Conservation (phyloP, 2,888 invertebrate species). For the Zygaena filipendulae region DNA sequence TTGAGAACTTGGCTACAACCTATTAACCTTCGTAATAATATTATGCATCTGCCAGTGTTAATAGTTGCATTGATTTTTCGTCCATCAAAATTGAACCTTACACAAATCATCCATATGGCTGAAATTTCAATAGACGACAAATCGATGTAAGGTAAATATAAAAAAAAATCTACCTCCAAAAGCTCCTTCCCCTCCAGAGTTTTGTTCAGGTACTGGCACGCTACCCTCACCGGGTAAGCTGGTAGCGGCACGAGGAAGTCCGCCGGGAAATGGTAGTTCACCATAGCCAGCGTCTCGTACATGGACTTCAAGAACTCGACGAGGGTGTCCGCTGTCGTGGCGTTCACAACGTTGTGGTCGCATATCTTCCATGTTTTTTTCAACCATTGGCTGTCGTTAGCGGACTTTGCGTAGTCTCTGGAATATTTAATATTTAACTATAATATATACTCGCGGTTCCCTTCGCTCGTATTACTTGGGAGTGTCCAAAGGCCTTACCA, state of each 20-base stretch:
- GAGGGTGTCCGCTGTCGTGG: constrained; percentile 47
- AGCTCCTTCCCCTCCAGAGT: constrained; percentile 56
- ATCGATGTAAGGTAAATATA: no score
- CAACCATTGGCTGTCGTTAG: constrained; percentile 76
- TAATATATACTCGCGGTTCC: no score
- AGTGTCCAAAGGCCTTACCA: no score
- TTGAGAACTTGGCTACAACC: no score
- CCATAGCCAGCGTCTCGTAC: constrained; percentile 89
- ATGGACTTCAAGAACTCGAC: constrained; percentile 78
- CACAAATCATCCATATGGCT: no score
- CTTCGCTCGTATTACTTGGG: no score
- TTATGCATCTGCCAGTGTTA: no score
- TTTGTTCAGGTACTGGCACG: constrained; percentile 66
- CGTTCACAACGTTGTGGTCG: constrained; percentile 70
- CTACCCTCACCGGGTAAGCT: constrained; percentile 80
- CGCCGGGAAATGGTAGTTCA: constrained; percentile 92
- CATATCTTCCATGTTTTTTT: constrained; percentile 82
- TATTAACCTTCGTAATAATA: no score
- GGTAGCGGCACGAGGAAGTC: constrained; percentile 87
- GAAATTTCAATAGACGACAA: no score
- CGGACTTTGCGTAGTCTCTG: constrained; percentile 61
- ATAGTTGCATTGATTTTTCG: no score
- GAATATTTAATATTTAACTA: constrained; percentile 12
- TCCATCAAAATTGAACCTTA: no score
- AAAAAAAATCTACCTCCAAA: constrained; percentile 39